These are phyloP conservation scores for Nansenia antarctica DNA, from an alignment of 2,113 vertebrate genomes.

Conservation along the genomic window DNA sequence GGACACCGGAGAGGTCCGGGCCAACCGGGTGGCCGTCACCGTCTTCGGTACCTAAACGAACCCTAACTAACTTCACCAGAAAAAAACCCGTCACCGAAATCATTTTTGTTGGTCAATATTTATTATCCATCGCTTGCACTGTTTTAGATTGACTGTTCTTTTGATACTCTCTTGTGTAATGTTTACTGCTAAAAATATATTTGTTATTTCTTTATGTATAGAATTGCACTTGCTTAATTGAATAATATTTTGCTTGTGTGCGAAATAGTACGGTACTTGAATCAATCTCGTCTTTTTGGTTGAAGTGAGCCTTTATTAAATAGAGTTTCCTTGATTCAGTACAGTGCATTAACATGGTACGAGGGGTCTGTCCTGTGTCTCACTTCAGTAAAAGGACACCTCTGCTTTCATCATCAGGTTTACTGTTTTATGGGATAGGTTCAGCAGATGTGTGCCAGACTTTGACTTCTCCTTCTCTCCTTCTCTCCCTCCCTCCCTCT, in stretches of 20 bases:
- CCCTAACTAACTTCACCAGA: too few species aligned
- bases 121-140: too few species aligned
- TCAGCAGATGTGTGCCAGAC: slow-evolving; percentile 64
- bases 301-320: neutral
- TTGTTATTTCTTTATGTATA: too few species aligned
- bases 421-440: slow-evolving; percentile 56
- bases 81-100: too few species aligned
- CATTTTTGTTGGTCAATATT: too few species aligned
- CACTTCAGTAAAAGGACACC: slow-evolving; percentile 40
- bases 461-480: slow-evolving; percentile 30
- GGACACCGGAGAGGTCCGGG: slow-evolving; percentile 72
- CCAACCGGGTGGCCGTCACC: slow-evolving; percentile 76
- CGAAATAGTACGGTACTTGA: neutral
- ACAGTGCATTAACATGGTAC: neutral
- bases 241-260: too few species aligned
- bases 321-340: neutral
- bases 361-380: slow-evolving; percentile 33
- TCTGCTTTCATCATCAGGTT: slow-evolving; percentile 65
- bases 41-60: slow-evolving; percentile 87
- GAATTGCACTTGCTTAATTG: too few species aligned
- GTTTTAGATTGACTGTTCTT: too few species aligned
- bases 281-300: neutral
- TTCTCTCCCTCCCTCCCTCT: slow-evolving; percentile 1
- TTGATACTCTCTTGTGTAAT: too few species aligned
- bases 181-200: too few species aligned